Percentiles rank a stretch among this genome's conserved stretches.
phyloP scores from a whole-genome alignment of 2,888 invertebrate species.

The Calameuta idolon region DNA sequence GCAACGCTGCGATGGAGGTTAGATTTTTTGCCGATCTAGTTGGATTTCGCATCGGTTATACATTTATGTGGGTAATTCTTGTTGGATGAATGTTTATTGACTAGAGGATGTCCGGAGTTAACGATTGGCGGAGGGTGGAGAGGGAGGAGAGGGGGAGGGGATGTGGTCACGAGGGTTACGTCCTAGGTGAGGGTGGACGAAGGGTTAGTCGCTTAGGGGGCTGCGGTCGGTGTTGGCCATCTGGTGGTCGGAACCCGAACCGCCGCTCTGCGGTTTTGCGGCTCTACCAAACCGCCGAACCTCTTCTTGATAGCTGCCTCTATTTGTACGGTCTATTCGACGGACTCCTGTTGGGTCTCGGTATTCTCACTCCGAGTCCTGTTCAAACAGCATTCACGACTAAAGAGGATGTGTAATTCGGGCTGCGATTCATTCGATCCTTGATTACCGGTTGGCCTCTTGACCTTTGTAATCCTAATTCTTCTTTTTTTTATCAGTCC shows the following conservation, averaged over 20 bases:
- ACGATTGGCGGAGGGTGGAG: neutral
- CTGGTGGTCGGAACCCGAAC: conserved; percentile 55
- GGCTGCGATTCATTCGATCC: neutral
- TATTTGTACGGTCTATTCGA: conserved; percentile 11
- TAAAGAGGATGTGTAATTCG: neutral
- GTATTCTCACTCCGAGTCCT: neutral
- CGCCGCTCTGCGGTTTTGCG: conserved; percentile 60
- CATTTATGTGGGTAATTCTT: neutral
- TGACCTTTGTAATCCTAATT: neutral
- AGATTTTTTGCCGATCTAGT: neutral
- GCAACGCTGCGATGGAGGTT: neutral
- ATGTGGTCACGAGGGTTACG: neutral
- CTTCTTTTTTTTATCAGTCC: neutral
- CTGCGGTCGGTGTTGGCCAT: conserved; percentile 44
- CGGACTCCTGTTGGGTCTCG: neutral
- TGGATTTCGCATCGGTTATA: neutral
- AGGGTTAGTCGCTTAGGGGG: conserved; percentile 8
- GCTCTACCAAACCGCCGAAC: conserved; percentile 52
- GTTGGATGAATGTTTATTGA: neutral
- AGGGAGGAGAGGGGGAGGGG: neutral
- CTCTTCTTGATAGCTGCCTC: conserved; percentile 6
- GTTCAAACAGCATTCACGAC: neutral
- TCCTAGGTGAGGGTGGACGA: neutral
- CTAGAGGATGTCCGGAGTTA: neutral
- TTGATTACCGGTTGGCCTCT: neutral